Percentiles rank a stretch among this genome's conserved stretches.
phyloP scores from a whole-genome alignment of 2,113 vertebrate genomes.

The Cryptotis parvus region DNA sequence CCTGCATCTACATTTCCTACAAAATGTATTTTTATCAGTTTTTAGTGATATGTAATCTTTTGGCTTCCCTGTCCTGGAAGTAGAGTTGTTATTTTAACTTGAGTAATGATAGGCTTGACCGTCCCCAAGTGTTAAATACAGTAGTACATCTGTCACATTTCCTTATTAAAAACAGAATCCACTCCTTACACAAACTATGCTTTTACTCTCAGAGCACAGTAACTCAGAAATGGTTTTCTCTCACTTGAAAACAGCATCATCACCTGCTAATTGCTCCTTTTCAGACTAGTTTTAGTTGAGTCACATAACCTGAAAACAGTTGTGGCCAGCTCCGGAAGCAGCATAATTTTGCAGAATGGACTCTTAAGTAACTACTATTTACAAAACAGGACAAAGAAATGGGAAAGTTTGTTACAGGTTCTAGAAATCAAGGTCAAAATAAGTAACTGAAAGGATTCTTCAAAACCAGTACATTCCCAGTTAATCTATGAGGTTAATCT shows the following conservation, averaged over 20 bases:
- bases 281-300: neutral
- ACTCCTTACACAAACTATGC: neutral
- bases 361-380: constrained; percentile 40
- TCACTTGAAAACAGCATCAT: neutral
- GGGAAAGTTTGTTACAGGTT: neutral
- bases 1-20: neutral
- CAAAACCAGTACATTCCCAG: neutral
- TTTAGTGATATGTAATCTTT: neutral
- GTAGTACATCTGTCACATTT: neutral
- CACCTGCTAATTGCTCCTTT: neutral
- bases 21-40: neutral
- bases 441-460: neutral
- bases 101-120: neutral
- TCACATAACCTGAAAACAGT: neutral
- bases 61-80: neutral
- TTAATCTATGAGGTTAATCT: neutral
- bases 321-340: neutral
- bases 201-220: neutral
- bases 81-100: neutral
- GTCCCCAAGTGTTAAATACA: rapidly evolving
- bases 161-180: neutral
- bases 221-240: neutral
- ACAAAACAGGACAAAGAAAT: constrained; percentile 3
- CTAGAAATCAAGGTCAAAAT: constrained; percentile 26
- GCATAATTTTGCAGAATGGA: neutral